Evolutionary conservation across 2,797 vertebrate species (phyloP), one percentile per base, ranked within the genome.

Genomic region (Lepilemur ruficaudatus): DNA sequence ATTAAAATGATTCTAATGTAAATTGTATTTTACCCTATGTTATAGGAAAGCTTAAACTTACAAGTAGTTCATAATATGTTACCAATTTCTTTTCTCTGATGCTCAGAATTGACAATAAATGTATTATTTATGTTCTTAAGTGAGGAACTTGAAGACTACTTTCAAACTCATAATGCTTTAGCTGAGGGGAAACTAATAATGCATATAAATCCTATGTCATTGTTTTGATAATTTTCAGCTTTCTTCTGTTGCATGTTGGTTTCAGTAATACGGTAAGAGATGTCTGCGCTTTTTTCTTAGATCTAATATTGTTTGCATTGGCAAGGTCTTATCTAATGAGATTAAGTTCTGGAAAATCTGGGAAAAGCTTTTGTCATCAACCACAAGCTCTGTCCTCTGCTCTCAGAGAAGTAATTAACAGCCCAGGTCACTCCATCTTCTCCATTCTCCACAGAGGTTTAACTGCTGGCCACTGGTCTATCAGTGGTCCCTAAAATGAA

Each of bases 371-470:
- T 43, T 23, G 13, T 73, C 48, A 61, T 82, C 41, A 91, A 22
- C 48, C 22, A 15, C 2, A 23, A 55, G 2, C 22, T 96, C 63
- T 93, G 75, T 8, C 28, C 15, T 96, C n/a, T 85, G 28, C 48
- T 63, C 43, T 78, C 23, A 75, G 15, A 35, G 78, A 91, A 48
- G 61, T 92, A 93, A 86, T 94, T 94, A 93, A 65, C 59, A 79
- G 17, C 46, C 81, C 5, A 22, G 43, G 10, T 65, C 32, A 85
- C 59, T 59, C 25, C 61, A 8, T 61, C 30, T 35, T 90, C 57
- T 73, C 18, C 70, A 43, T 30, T 76, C 9, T 59, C 41, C 2
- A 2, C 1, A 43, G 35, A 86, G 2, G 15, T 83, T 89, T 52
- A 30, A 12, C 14, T 46, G 10, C 2, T 38, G 75, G n/a, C 59